Percentiles rank a stretch among this genome's conserved stretches.
phyloP scores from a whole-genome alignment of 2,888 invertebrate species.

The Spilarctia lutea region DNA sequence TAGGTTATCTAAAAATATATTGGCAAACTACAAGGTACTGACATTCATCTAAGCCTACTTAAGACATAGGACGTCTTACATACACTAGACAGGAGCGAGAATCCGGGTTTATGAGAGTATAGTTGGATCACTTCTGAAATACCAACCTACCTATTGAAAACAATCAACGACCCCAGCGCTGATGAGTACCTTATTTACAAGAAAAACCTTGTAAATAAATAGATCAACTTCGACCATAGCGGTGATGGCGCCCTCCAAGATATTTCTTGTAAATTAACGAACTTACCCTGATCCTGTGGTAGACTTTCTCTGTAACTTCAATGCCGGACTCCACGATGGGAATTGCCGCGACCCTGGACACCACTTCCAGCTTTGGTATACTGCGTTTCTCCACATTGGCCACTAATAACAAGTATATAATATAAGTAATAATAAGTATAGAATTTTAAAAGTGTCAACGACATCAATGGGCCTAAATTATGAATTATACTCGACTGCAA shows the following conservation, averaged over 20 bases:
- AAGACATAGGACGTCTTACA: too few species aligned
- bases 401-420: constrained; percentile 61
- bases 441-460: neutral
- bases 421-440: constrained; percentile 46
- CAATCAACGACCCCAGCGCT: too few species aligned
- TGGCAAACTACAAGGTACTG: too few species aligned
- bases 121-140: neutral
- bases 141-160: neutral
- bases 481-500: too few species aligned
- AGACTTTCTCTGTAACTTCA: constrained; percentile 91
- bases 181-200: too few species aligned
- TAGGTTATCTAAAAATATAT: too few species aligned
- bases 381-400: constrained; percentile 62
- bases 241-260: neutral
- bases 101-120: neutral
- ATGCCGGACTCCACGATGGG: constrained; percentile 94
- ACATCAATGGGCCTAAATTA: too few species aligned
- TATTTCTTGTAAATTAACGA: neutral
- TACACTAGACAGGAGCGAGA: too few species aligned
- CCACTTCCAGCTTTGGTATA: constrained; percentile 89
- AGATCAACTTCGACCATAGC: too few species aligned
- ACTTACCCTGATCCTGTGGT: constrained; percentile 91
- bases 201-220: too few species aligned
- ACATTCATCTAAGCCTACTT: too few species aligned
- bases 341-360: constrained; percentile 91